phyloP scores from a whole-genome alignment of 2,888 invertebrate genomes.

The Timema podura region DNA sequence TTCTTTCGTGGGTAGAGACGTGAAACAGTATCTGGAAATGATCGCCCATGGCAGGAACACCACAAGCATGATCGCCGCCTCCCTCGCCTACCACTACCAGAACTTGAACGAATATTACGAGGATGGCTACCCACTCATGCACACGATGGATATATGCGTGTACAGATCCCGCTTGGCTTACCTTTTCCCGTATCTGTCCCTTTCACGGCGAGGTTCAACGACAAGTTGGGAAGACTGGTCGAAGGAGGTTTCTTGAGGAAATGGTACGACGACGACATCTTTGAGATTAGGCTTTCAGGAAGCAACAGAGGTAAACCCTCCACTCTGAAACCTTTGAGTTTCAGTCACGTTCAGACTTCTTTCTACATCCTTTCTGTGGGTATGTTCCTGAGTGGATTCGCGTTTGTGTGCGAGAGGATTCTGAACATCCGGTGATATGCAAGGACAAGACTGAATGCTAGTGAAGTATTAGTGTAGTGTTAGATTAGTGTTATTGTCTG shows the following conservation, averaged over 20 bases:
- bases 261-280: background rate
- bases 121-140: constrained; percentile 5
- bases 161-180: background rate
- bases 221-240: background rate
- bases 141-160: background rate
- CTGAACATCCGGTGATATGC: too few species aligned
- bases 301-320: background rate
- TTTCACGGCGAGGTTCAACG: background rate
- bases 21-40: background rate
- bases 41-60: background rate
- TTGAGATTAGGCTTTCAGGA: background rate
- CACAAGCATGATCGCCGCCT: background rate
- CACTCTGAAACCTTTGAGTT: background rate
- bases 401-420: background rate
- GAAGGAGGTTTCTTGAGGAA: constrained; percentile 7
- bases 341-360: constrained; percentile 6
- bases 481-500: too few species aligned
- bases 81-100: background rate
- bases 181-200: background rate
- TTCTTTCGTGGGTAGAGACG: background rate
- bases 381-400: background rate
- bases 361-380: constrained; percentile 4
- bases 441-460: too few species aligned
- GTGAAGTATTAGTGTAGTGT: too few species aligned
- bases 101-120: background rate